These are phyloP conservation scores for Pseudococcus longispinus DNA, from an alignment of 2,888 invertebrate species.

Conservation along the genomic window DNA sequence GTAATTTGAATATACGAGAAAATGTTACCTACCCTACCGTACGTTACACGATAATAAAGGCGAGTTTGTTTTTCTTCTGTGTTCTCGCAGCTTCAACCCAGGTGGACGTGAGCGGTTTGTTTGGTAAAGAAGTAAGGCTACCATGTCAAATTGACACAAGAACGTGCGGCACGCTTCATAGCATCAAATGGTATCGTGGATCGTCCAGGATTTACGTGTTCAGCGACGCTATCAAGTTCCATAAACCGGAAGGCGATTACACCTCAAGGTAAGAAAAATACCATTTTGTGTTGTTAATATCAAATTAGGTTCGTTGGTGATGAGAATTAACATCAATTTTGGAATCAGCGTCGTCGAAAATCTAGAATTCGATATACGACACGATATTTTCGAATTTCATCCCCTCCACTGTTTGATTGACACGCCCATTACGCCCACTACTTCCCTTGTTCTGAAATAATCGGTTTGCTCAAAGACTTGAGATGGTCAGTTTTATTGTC, in stretches of 20 bases:
- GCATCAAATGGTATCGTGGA: conserved; percentile 83
- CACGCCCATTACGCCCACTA: background rate
- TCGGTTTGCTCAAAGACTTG: no score
- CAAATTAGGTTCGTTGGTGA: background rate
- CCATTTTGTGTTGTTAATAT: background rate
- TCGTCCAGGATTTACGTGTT: conserved; percentile 77
- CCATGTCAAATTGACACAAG: conserved; percentile 69
- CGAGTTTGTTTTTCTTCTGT: background rate
- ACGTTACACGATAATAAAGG: background rate
- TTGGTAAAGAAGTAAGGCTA: conserved; percentile 74
- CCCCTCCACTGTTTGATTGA: background rate
- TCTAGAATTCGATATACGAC: background rate
- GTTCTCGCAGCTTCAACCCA: conserved; percentile 52
- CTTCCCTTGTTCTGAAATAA: background rate
- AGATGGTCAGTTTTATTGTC: no score
- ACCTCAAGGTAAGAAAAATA: conserved; percentile 25
- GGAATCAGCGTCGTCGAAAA: background rate
- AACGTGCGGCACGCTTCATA: conserved; percentile 81
- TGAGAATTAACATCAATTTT: background rate
- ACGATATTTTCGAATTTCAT: background rate
- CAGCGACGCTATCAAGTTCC: conserved; percentile 67
- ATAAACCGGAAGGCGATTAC: conserved; percentile 54
- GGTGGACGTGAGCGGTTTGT: conserved; percentile 72
- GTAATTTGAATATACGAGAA: background rate
- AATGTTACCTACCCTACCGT: background rate